These are phyloP conservation scores for Puma concolor DNA, from an alignment of 2,113 vertebrate genomes.

Conservation along the genomic window DNA sequence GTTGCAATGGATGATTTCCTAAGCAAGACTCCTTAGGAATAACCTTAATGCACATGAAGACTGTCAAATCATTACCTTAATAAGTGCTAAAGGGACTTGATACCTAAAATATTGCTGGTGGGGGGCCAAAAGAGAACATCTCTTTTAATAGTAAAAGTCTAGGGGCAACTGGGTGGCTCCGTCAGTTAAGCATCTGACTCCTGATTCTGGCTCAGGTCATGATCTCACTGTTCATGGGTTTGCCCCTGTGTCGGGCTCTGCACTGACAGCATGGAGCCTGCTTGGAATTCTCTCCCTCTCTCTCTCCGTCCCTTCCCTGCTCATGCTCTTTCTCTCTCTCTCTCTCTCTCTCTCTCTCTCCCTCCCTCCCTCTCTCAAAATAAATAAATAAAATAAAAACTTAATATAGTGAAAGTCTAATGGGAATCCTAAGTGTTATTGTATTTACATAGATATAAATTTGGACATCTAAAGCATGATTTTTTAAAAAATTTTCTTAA, in stretches of 20 bases:
- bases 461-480: not conserved
- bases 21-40: not conserved
- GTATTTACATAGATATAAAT: not conserved
- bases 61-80: not conserved
- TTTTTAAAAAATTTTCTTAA: not conserved
- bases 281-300: too few relatives aligned
- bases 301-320: too few relatives aligned
- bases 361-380: too few relatives aligned
- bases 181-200: too few relatives aligned
- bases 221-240: too few relatives aligned
- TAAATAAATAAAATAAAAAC: too few relatives aligned
- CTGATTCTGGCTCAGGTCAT: too few relatives aligned
- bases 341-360: too few relatives aligned
- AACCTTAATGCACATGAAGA: not conserved
- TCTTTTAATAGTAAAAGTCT: not conserved
- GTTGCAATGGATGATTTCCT: not conserved
- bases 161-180: too few relatives aligned
- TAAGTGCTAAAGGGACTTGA: not conserved
- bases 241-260: too few relatives aligned
- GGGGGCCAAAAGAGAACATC: not conserved
- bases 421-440: not conserved
- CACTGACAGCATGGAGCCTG: too few relatives aligned
- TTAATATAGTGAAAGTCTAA: not conserved
- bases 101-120: not conserved
- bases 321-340: too few relatives aligned